phyloP scores from a whole-genome alignment of 1,140 invertebrate genomes.

The Papilio polytes region DNA sequence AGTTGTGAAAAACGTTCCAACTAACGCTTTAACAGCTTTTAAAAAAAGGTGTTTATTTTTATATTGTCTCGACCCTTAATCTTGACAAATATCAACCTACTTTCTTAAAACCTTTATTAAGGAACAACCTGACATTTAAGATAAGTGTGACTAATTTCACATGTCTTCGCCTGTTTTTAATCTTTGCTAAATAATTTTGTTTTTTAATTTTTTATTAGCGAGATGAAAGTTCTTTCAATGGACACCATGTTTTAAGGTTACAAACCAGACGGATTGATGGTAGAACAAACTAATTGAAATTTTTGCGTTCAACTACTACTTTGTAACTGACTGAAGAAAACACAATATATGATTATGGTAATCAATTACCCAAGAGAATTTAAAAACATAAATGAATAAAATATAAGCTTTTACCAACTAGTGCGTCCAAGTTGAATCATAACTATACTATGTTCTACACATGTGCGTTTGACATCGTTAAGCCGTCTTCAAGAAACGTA shows the following conservation, averaged over 20 bases:
- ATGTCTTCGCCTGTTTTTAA: not conserved
- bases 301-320: too few relatives aligned
- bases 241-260: not conserved
- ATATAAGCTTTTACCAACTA: too few relatives aligned
- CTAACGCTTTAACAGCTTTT: constrained; percentile 32
- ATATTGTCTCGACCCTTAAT: constrained; percentile 23
- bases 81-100: constrained; percentile 6
- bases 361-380: too few relatives aligned
- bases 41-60: constrained; percentile 26
- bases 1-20: constrained; percentile 25
- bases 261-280: too few relatives aligned
- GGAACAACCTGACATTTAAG: constrained; percentile 15
- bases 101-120: constrained; percentile 25
- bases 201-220: not conserved
- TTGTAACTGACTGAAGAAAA: too few relatives aligned
- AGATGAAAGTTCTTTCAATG: not conserved
- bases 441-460: too few relatives aligned
- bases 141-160: constrained; percentile 19
- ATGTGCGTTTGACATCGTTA: too few relatives aligned
- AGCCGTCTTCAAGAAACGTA: too few relatives aligned
- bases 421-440: too few relatives aligned
- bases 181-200: not conserved
- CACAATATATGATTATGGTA: too few relatives aligned
- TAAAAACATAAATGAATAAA: too few relatives aligned
- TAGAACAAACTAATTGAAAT: too few relatives aligned